These are phyloP conservation scores for Cheirogaleus medius DNA, from an alignment of 2,113 vertebrate genomes.

Conservation along the genomic window DNA sequence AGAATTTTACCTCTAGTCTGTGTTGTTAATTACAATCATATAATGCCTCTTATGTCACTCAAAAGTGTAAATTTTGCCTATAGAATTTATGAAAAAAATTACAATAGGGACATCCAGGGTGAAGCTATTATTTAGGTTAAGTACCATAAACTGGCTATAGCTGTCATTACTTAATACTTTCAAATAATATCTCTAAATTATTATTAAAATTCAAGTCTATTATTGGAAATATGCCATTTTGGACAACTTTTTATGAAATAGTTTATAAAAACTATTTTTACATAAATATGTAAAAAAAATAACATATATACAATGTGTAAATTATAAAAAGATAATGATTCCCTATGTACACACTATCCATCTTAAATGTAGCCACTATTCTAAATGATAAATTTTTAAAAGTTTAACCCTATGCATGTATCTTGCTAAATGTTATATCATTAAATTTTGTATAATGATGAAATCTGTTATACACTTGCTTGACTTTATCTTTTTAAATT, in stretches of 20 bases:
- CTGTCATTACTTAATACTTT: slow-evolving; percentile 14
- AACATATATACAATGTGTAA: not conserved
- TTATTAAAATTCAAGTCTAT: slow-evolving; percentile 6
- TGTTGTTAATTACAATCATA: not conserved
- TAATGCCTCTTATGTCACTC: not conserved
- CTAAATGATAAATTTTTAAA: not conserved
- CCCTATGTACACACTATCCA: not conserved
- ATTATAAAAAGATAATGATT: not conserved
- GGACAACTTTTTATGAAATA: not conserved
- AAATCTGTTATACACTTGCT: not conserved
- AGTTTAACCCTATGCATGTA: not conserved
- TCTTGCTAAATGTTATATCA: not conserved
- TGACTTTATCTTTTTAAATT: not conserved
- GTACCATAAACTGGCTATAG: not conserved
- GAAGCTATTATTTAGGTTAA: slow-evolving; percentile 1
- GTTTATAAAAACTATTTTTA: not conserved
- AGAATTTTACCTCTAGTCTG: not conserved
- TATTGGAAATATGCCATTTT: not conserved
- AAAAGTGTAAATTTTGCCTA: not conserved
- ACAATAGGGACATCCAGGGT: not conserved
- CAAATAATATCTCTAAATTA: not conserved
- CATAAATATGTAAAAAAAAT: not conserved
- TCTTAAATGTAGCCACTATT: not conserved
- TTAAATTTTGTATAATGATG: not conserved
- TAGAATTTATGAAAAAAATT: not conserved